These are phyloP conservation scores for Chaetophractus vellerosus DNA, from an alignment of 2,797 vertebrate species.

Conservation along the genomic window DNA sequence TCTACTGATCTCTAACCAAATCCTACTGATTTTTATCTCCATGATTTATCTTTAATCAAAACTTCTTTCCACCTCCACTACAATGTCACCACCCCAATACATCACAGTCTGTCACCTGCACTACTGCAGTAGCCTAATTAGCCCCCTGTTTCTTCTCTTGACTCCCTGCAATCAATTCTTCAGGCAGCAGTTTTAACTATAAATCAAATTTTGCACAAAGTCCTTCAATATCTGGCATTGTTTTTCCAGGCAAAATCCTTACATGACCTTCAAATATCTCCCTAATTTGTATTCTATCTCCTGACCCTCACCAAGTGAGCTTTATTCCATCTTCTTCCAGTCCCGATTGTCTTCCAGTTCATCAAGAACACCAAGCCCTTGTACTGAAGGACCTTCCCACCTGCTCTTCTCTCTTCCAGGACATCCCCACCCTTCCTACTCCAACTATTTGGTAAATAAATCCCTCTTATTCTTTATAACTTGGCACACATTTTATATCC, in stretches of 20 bases:
- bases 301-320: no score
- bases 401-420: background rate
- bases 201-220: background rate
- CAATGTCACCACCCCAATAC: background rate
- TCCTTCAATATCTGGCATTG: background rate
- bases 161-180: background rate
- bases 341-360: background rate
- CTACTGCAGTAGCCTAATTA: background rate
- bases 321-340: background rate
- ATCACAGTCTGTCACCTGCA: background rate
- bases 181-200: background rate
- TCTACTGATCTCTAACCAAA: background rate
- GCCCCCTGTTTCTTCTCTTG: background rate
- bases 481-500: background rate
- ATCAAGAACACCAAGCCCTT: background rate
- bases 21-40: conserved; percentile 18
- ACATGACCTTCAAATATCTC: background rate
- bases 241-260: background rate
- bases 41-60: background rate
- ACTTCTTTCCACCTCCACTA: background rate
- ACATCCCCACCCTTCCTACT: background rate
- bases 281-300: background rate
- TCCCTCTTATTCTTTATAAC: background rate
- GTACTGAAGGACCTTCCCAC: background rate
- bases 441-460: background rate